phyloP scores from a whole-genome alignment of 2,888 invertebrate species.

The Dexiosoma caninum region DNA sequence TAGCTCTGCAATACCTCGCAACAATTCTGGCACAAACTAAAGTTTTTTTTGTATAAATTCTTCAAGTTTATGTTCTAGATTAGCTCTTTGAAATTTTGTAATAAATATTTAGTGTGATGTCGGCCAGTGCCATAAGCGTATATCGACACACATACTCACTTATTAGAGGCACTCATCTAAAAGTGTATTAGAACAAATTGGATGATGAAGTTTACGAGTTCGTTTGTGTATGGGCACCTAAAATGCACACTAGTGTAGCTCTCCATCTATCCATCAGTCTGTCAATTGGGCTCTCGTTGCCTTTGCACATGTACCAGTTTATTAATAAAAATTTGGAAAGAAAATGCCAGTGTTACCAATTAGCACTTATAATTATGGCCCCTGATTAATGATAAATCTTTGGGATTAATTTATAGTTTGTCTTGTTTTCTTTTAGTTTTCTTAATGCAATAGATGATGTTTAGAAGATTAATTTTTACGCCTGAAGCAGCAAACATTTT shows the following conservation, averaged over 20 bases:
- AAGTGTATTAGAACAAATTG: constrained; percentile 37
- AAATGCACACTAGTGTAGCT: background rate
- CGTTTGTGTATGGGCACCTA: background rate
- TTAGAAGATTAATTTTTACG: background rate
- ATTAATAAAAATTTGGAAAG: background rate
- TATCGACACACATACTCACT: background rate
- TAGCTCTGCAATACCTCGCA: background rate
- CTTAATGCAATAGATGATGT: background rate
- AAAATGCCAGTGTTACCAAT: constrained; percentile 48
- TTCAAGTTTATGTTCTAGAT: constrained; percentile 24
- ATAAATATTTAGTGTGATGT: constrained; percentile 31
- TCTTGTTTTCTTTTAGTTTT: background rate
- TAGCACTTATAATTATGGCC: constrained; percentile 55
- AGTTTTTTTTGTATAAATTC: constrained; percentile 1
- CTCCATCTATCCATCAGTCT: background rate
- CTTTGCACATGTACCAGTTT: background rate
- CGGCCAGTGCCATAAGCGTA: background rate
- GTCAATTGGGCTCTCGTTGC: background rate
- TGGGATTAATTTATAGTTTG: constrained; percentile 25
- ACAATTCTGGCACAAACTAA: background rate
- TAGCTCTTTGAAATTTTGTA: constrained; percentile 34
- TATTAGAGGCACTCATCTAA: constrained; percentile 17
- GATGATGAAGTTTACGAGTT: constrained; percentile 8
- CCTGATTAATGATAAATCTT: constrained; percentile 59
- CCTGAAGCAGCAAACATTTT: background rate